A percentile compares a stretch with the other conserved stretches of the same genome.
Conservation (phyloP, 2,888 invertebrate species). For the Drosophila hamatofila region DNA sequence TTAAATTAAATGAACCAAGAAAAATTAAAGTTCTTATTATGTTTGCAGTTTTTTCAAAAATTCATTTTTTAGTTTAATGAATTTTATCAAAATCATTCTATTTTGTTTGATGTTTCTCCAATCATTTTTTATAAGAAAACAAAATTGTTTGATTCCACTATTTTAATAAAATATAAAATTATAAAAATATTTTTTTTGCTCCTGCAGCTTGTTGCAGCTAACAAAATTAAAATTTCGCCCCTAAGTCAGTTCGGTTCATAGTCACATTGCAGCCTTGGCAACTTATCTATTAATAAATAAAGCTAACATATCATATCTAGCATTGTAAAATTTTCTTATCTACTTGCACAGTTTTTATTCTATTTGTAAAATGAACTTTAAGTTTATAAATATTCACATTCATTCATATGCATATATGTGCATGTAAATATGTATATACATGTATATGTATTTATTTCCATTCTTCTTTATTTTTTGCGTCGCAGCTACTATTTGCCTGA, state of each 20-base stretch:
- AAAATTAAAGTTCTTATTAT: too few species aligned
- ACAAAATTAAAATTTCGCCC: background rate
- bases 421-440: too few species aligned
- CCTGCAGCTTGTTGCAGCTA: too few species aligned
- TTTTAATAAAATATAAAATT: too few species aligned
- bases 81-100: too few species aligned
- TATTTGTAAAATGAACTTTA: background rate
- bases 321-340: slow-evolving; percentile 26
- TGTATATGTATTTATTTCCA: background rate
- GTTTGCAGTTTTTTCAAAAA: too few species aligned
- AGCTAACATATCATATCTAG: slow-evolving; percentile 3
- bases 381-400: slow-evolving; percentile 1
- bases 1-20: too few species aligned
- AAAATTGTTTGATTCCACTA: too few species aligned
- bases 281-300: background rate
- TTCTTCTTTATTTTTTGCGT: background rate
- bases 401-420: background rate
- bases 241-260: background rate
- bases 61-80: too few species aligned
- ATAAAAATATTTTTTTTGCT: too few species aligned
- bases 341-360: slow-evolving; percentile 6
- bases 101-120: too few species aligned
- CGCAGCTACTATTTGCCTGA: slow-evolving; percentile 10
- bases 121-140: too few species aligned
- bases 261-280: background rate